These are phyloP conservation scores for Zalophus californianus DNA, from an alignment of 2,797 vertebrate species.

Conservation along the genomic window DNA sequence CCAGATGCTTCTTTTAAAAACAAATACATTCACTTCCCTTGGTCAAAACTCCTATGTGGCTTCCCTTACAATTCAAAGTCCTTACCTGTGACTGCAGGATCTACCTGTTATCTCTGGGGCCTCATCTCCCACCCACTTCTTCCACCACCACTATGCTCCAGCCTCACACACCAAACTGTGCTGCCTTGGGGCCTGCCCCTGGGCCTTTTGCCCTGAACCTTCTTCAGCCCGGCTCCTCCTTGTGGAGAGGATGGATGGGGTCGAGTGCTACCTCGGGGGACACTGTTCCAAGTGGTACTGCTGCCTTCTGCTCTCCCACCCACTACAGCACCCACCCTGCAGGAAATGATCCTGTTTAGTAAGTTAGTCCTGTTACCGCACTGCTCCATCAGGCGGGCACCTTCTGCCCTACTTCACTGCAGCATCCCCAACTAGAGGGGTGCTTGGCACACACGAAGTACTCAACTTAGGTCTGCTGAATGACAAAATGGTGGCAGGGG, in stretches of 20 bases:
- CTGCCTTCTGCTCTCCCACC: not conserved
- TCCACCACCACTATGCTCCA: not conserved
- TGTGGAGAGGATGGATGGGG: not conserved
- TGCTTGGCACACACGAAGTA: not conserved
- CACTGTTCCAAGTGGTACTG: not conserved
- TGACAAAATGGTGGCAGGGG: not conserved
- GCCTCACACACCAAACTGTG: not conserved
- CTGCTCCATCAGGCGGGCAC: not conserved
- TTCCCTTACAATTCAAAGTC: not conserved
- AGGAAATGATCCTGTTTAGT: not conserved
- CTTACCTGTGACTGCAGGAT: not conserved
- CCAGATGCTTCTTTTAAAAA: not conserved
- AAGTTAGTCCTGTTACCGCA: not conserved
- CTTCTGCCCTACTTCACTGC: not conserved
- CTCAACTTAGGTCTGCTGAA: not conserved
- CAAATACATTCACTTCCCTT: not conserved
- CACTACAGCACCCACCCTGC: not conserved
- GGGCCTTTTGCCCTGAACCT: not conserved
- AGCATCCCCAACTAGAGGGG: not conserved
- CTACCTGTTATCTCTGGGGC: too few species aligned
- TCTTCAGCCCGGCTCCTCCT: not conserved
- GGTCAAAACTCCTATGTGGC: not conserved
- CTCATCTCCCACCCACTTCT: not conserved
- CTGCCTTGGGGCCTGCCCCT: too few species aligned
- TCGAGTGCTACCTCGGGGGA: not conserved